Conservation (phyloP, 2,797 vertebrate species). For the Notamacropus eugenii region DNA sequence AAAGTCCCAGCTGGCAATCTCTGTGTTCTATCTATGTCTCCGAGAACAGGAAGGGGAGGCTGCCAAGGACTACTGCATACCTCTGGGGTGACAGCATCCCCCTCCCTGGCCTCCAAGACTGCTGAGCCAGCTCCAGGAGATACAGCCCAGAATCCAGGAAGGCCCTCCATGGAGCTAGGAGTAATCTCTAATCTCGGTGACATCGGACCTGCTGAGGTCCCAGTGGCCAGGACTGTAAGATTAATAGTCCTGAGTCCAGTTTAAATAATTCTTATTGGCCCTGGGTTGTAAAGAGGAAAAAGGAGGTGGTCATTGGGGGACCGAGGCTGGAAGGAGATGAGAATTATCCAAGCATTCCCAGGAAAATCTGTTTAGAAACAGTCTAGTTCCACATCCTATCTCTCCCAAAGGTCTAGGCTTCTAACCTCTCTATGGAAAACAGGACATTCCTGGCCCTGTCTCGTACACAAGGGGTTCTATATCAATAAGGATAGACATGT, state of each 20-base stretch:
- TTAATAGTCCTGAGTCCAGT: constrained; percentile 80
- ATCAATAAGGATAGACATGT: background rate
- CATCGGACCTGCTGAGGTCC: constrained; percentile 84
- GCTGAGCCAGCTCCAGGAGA: constrained; percentile 70
- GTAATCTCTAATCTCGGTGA: constrained; percentile 85
- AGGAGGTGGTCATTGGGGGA: constrained; percentile 53
- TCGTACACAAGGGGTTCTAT: constrained; percentile 36
- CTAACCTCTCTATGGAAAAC: constrained; percentile 46
- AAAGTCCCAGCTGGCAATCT: constrained; percentile 61
- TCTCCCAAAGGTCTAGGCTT: background rate
- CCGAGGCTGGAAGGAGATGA: background rate
- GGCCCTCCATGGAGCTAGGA: constrained; percentile 81
- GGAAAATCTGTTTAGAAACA: background rate
- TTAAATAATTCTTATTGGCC: constrained; percentile 82
- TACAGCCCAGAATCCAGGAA: constrained; percentile 80
- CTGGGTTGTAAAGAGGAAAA: constrained; percentile 70
- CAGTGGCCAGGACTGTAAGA: constrained; percentile 80
- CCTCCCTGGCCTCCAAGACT: background rate
- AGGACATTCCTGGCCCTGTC: constrained; percentile 45
- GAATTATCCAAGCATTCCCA: background rate
- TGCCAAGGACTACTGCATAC: constrained; percentile 45
- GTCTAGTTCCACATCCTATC: background rate
- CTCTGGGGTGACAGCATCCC: constrained; percentile 51
- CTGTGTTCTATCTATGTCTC: constrained; percentile 50
- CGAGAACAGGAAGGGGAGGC: constrained; percentile 34